Evolutionary conservation across 2,888 invertebrate genomes (phyloP).

Genomic region (Mesoligia furuncula): DNA sequence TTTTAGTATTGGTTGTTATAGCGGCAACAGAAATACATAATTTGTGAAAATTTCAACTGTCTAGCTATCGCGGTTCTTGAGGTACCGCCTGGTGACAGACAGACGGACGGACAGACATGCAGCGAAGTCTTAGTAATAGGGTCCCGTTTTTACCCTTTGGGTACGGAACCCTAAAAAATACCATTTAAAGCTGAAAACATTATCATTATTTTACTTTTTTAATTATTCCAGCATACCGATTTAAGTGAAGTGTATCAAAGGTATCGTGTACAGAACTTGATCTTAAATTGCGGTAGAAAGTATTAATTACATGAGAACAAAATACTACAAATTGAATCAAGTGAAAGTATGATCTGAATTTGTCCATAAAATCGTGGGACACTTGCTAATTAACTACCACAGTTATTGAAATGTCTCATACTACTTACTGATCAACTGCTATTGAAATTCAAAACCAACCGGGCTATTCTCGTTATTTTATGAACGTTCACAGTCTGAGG

Average conservation of each 20-base stretch:
- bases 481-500: too few species aligned
- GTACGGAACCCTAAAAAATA: too few species aligned
- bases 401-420: slow-evolving; percentile 21
- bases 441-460: slow-evolving; percentile 4
- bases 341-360: slow-evolving; percentile 55
- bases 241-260: slow-evolving; percentile 8
- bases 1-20: too few species aligned
- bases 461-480: too few species aligned
- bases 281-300: slow-evolving; percentile 53
- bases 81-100: too few species aligned
- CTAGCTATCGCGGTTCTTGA: too few species aligned
- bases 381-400: slow-evolving; percentile 38
- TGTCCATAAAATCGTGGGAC: slow-evolving; percentile 31
- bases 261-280: slow-evolving; percentile 44
- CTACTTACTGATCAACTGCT: neutral
- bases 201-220: slow-evolving; percentile 9
- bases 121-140: too few species aligned
- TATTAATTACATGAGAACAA: slow-evolving; percentile 50
- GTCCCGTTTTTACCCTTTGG: too few species aligned
- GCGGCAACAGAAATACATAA: too few species aligned
- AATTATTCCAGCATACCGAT: neutral
- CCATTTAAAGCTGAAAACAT: too few species aligned
- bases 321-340: slow-evolving; percentile 49
- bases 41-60: too few species aligned
- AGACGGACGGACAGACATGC: too few species aligned